Percentiles rank a stretch among this genome's conserved stretches.
Evolutionary conservation across 1,140 invertebrate species (phyloP).

Genomic region (Drosophila serrata): DNA sequence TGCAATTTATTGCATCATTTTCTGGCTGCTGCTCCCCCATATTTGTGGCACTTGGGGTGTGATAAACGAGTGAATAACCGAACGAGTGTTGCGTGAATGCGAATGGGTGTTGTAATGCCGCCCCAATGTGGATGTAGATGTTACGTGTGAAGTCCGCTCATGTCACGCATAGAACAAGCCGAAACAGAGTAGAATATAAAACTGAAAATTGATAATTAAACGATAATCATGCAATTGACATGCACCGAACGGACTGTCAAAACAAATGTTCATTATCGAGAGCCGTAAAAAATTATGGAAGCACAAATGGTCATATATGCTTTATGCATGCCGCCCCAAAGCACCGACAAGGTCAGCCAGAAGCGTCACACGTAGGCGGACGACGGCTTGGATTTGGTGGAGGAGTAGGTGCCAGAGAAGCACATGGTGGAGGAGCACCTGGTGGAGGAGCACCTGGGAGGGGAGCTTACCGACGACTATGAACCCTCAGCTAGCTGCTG

Average conservation of each 20-base stretch:
- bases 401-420: neutral
- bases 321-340: slow-evolving; percentile 44
- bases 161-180: slow-evolving; percentile 42
- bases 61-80: slow-evolving; percentile 37
- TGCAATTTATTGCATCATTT: slow-evolving; percentile 71
- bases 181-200: slow-evolving; percentile 30
- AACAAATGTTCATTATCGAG: slow-evolving; percentile 65
- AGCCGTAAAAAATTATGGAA: slow-evolving; percentile 56
- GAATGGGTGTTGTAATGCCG: slow-evolving; percentile 37
- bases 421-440: neutral
- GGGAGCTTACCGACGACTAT: slow-evolving; percentile 8
- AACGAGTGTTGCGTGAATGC: slow-evolving; percentile 48
- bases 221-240: slow-evolving; percentile 77
- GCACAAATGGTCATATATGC: slow-evolving; percentile 45
- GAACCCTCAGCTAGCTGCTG: slow-evolving; percentile 21
- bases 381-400: slow-evolving; percentile 9
- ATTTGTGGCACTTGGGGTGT: slow-evolving; percentile 50
- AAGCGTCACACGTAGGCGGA: slow-evolving; percentile 40
- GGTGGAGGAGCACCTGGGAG: neutral
- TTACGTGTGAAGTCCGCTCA: slow-evolving; percentile 20
- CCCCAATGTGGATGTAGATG: slow-evolving; percentile 1
- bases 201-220: slow-evolving; percentile 39
- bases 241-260: slow-evolving; percentile 64
- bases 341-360: slow-evolving; percentile 59
- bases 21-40: slow-evolving; percentile 48